These are phyloP conservation scores for Micoletzkya japonica DNA, from an alignment of 2,888 invertebrate species.

Conservation along the genomic window DNA sequence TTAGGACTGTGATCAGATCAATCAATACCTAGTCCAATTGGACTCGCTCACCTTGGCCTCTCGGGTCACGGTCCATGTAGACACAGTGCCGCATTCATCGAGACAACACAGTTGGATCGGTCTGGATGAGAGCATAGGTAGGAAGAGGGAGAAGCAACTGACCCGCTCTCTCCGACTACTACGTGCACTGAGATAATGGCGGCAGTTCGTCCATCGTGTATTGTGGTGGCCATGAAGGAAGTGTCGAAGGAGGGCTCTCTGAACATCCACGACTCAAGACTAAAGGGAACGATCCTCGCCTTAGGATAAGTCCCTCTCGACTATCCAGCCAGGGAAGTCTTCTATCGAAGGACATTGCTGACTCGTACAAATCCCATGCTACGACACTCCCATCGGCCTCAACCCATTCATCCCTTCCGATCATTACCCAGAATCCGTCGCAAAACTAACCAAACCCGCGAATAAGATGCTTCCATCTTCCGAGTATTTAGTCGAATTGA, in stretches of 20 bases:
- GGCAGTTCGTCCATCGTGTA: constrained; percentile 5
- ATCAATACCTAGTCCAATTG: background rate
- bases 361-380: constrained; percentile 31
- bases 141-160: background rate
- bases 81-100: constrained; percentile 18
- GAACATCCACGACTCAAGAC: background rate
- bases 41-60: constrained; percentile 6
- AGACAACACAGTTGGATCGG: constrained; percentile 13
- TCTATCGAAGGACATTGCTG: background rate
- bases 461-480: constrained; percentile 19
- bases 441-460: constrained; percentile 16
- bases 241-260: constrained; percentile 34
- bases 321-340: constrained; percentile 13
- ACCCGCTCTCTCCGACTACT: background rate
- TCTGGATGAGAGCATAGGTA: too few relatives aligned
- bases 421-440: background rate
- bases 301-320: background rate
- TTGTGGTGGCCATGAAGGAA: constrained; percentile 28
- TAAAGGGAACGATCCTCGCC: background rate
- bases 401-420: background rate
- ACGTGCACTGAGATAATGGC: constrained; percentile 11
- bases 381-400: constrained; percentile 32
- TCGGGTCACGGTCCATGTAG: constrained; percentile 16
- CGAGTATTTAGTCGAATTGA: constrained; percentile 1
- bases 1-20: too few relatives aligned